Conservation (phyloP, 2,888 invertebrate species). For the Drosophila emarginata region DNA sequence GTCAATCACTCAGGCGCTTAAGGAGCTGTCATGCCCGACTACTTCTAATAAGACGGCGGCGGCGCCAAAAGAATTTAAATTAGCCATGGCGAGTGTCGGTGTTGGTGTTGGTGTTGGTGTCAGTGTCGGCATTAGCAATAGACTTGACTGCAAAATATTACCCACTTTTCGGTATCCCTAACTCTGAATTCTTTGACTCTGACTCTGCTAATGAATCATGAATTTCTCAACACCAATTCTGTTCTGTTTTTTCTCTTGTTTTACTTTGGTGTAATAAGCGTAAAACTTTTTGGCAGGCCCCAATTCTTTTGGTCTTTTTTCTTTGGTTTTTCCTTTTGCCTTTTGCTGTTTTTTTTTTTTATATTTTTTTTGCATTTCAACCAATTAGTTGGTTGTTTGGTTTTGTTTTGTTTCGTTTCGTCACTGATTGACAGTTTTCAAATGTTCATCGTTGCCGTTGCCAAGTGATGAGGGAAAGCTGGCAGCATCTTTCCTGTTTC, state of each 20-base stretch:
- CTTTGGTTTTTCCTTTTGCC: conserved; percentile 8
- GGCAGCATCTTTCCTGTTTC: conserved; percentile 16
- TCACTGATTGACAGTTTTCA: conserved; percentile 72
- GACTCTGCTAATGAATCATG: conserved; percentile 74
- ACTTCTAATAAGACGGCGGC: conserved; percentile 62
- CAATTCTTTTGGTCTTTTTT: conserved; percentile 49
- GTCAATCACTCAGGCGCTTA: conserved; percentile 77
- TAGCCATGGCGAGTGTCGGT: conserved; percentile 58
- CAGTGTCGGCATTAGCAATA: conserved; percentile 41
- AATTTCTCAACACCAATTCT: conserved; percentile 53
- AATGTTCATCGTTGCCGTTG: conserved; percentile 45
- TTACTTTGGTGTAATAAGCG: conserved; percentile 68
- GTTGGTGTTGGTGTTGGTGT: conserved; percentile 18
- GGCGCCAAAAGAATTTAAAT: conserved; percentile 75
- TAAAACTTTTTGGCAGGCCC: conserved; percentile 68
- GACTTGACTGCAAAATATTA: conserved; percentile 53
- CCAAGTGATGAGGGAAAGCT: conserved; percentile 60
- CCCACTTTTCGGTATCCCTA: conserved; percentile 47
- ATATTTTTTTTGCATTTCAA: conserved; percentile 63
- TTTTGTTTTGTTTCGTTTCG: conserved; percentile 41
- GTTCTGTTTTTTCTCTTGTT: conserved; percentile 32
- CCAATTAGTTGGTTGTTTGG: conserved; percentile 71
- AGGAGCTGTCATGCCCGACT: conserved; percentile 72
- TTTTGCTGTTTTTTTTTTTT: conserved; percentile 16
- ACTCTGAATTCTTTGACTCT: background rate